Base-by-base conservation (phyloP, 2,113 vertebrate genomes). In the Pseudopipra pipra region DNA sequence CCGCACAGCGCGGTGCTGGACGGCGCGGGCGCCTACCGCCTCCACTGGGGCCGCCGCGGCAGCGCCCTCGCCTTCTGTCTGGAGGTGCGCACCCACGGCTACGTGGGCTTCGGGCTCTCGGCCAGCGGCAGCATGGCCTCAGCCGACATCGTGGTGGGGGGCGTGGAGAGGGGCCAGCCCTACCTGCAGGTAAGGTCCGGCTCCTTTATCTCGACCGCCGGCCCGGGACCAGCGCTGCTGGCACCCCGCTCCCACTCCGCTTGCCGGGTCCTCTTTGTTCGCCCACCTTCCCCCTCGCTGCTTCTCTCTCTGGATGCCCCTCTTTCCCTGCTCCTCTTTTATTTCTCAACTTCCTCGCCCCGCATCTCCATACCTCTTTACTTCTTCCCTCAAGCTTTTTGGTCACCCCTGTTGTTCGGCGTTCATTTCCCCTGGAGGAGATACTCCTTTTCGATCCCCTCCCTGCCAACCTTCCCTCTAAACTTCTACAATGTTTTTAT, bases 41-140 rank as follows among this genome's bases (percentile, higher is more conserved):
- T 99, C 61, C 97, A 35, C 86, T 99, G 98, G 98, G 97, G 96
- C 43, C 96, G 80, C 51, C 95, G 97, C 62, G 98, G 96, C 87
- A 93, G 76, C 84, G 85, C 91, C 43, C 95, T 99, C 43, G 97
- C 98, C 46, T 96, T 99, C 70, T 98, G 98, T 93, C 95, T 98
- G 72, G 98, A 98, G 97, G 98, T 98, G 95, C 98, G 98, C 96
- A 98, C 98, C 19, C 95, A 56, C 21, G 98, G 98, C 92, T 99
- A 98, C 96, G 96, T 99, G 82, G 98, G 98, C 91, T 98, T 99
- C 94, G 98, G 98, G 77, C 98, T 99, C 70, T 99, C 98, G 92
- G 96, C 98, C 80, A 96, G 97, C 46, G 98, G 98, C 82, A 97
- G 97, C 68, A 99, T 99, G 98, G 97, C 98, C 31, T 94, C 95